phyloP scores from a whole-genome alignment of 2,113 vertebrate genomes.

The Terrapene triunguis region DNA sequence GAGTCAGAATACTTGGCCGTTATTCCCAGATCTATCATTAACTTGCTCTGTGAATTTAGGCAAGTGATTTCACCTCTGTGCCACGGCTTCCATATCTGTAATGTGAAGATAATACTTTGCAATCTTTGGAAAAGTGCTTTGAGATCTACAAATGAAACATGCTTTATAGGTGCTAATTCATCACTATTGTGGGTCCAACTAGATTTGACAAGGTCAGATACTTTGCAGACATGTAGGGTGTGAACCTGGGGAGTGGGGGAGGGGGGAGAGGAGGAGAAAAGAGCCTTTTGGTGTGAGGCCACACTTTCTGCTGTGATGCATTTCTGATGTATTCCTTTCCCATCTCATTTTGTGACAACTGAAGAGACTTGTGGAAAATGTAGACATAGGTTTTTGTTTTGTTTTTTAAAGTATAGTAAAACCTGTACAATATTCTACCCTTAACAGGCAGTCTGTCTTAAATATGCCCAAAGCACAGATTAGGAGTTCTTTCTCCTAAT shows the following conservation, averaged over 20 bases:
- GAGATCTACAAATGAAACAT: not conserved
- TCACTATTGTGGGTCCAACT: not conserved
- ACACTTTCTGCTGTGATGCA: not conserved
- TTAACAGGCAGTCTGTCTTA: not conserved
- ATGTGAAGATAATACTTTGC: too few relatives aligned
- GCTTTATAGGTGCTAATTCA: not conserved
- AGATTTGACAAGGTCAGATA: not conserved
- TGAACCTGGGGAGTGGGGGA: not conserved
- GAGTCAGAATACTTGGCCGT: too few relatives aligned
- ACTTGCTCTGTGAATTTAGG: too few relatives aligned
- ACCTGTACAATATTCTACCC: not conserved
- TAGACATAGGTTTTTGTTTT: not conserved
- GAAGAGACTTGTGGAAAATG: not conserved
- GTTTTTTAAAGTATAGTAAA: not conserved
- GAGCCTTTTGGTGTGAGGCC: not conserved
- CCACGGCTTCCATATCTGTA: too few relatives aligned
- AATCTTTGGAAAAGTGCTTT: not conserved
- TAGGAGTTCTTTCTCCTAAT: not conserved
- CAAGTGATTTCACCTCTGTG: too few relatives aligned
- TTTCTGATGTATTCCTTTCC: not conserved
- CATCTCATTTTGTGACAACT: not conserved
- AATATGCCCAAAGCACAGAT: not conserved
- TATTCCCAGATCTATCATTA: too few relatives aligned
- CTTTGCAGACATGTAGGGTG: not conserved
- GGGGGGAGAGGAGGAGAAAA: not conserved